A percentile compares a stretch with the other conserved stretches of the same genome.
Evolutionary conservation across 2,888 invertebrate genomes (phyloP).

Genomic region (Phragmatobia fuliginosa): DNA sequence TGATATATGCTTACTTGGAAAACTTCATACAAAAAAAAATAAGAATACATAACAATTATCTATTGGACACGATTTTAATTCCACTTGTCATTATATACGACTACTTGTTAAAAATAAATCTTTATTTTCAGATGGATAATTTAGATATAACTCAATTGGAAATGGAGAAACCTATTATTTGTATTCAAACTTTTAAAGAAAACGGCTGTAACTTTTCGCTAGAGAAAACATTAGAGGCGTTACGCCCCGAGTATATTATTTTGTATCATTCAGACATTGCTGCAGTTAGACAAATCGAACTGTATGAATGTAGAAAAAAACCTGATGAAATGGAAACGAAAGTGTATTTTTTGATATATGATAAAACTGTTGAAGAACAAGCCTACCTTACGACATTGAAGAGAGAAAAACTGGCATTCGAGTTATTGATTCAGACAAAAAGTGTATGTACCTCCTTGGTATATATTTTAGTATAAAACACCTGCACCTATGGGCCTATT

Average conservation of each 20-base stretch:
- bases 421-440: slow-evolving; percentile 96
- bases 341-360: slow-evolving; percentile 96
- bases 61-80: no score
- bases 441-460: slow-evolving; percentile 87
- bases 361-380: slow-evolving; percentile 98
- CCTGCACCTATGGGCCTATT: no score
- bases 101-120: neutral
- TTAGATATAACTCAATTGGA: slow-evolving; percentile 89
- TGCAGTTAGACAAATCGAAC: slow-evolving; percentile 96
- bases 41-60: no score
- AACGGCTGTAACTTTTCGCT: slow-evolving; percentile 91
- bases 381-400: slow-evolving; percentile 96
- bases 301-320: slow-evolving; percentile 89
- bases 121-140: slow-evolving; percentile 86
- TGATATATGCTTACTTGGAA: no score
- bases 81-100: no score
- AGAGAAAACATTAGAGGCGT: slow-evolving; percentile 88
- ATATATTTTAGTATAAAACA: neutral
- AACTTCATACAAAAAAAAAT: no score
- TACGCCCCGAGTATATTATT: slow-evolving; percentile 93
- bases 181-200: slow-evolving; percentile 93
- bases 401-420: slow-evolving; percentile 98
- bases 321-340: slow-evolving; percentile 83
- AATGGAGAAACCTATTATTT: slow-evolving; percentile 89
- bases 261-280: slow-evolving; percentile 96